Percentiles rank a stretch among this genome's conserved stretches.
These are phyloP conservation scores for Parambassis ranga DNA, from an alignment of 2,797 vertebrate species.

Conservation along the genomic window DNA sequence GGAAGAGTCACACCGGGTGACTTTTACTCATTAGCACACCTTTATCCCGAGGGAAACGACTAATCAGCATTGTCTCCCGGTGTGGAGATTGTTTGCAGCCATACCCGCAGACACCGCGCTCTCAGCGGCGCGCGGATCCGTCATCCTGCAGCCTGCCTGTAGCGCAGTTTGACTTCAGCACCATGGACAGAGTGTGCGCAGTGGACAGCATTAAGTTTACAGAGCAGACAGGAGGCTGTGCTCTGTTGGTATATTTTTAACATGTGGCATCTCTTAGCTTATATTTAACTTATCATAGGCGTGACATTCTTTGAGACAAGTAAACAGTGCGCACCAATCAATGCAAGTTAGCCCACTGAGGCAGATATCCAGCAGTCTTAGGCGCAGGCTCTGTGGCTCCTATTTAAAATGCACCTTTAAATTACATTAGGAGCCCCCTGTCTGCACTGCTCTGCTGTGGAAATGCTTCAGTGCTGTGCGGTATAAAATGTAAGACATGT, in stretches of 20 bases:
- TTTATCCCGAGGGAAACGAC: constrained; percentile 11
- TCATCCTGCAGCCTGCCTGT: not conserved
- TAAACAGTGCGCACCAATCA: not conserved
- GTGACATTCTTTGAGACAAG: not conserved
- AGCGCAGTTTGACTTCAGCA: constrained; percentile 53
- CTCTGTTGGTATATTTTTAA: too few species aligned
- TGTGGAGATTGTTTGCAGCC: constrained; percentile 19
- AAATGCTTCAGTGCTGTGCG: not conserved
- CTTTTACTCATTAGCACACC: constrained; percentile 35
- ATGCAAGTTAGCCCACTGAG: not conserved
- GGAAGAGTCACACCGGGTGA: not conserved
- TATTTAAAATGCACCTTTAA: not conserved
- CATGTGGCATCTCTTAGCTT: too few species aligned
- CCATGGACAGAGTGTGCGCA: constrained; percentile 64
- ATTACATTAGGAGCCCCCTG: not conserved
- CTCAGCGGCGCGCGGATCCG: not conserved
- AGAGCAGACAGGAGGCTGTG: too few species aligned
- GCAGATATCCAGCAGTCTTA: not conserved
- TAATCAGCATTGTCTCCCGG: constrained; percentile 5
- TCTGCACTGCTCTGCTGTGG: not conserved
- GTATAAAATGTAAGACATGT: not conserved
- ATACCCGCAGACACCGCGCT: constrained; percentile 1
- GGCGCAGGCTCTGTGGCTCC: not conserved
- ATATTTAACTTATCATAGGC: too few species aligned
- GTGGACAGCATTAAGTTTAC: not conserved